A percentile compares a stretch with the other conserved stretches of the same genome.
These are phyloP conservation scores for Penelope pileata DNA, from an alignment of 2,113 vertebrate species.

Conservation along the genomic window DNA sequence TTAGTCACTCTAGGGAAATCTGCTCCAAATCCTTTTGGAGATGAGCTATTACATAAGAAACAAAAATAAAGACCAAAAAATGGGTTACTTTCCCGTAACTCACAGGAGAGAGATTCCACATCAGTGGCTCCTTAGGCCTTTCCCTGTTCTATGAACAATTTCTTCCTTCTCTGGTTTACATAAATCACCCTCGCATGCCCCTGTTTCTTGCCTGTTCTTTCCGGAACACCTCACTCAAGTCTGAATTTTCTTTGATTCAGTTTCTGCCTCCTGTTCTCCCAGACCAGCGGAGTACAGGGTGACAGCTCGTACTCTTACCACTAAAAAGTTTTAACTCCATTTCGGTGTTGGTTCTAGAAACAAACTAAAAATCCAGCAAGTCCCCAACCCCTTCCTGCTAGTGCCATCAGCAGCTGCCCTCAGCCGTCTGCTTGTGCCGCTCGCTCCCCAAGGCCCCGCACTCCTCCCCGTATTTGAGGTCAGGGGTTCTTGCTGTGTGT, in stretches of 20 bases:
- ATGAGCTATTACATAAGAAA: slow-evolving; percentile 58
- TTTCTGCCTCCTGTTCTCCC: background rate
- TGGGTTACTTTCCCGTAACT: slow-evolving; percentile 45
- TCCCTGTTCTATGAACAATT: background rate
- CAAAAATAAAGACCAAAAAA: slow-evolving; percentile 40
- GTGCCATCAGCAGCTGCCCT: background rate
- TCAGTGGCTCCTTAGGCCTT: background rate
- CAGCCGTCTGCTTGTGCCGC: background rate
- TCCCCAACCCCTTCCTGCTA: background rate
- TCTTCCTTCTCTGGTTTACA: background rate
- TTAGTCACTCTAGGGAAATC: slow-evolving; percentile 36
- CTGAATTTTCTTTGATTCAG: background rate
- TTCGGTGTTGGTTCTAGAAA: background rate
- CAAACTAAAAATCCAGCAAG: background rate
- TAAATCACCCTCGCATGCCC: background rate
- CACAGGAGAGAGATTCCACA: background rate
- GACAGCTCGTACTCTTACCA: background rate
- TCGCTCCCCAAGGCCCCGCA: rapidly evolving
- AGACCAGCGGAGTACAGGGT: background rate
- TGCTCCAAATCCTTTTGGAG: slow-evolving; percentile 50
- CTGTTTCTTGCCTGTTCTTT: background rate
- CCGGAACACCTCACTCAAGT: background rate
- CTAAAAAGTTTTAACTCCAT: background rate
- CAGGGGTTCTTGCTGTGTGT: background rate
- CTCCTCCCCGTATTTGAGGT: background rate